Conservation (phyloP, 2,888 invertebrate species). For the Scrobipalpa atriplicella region DNA sequence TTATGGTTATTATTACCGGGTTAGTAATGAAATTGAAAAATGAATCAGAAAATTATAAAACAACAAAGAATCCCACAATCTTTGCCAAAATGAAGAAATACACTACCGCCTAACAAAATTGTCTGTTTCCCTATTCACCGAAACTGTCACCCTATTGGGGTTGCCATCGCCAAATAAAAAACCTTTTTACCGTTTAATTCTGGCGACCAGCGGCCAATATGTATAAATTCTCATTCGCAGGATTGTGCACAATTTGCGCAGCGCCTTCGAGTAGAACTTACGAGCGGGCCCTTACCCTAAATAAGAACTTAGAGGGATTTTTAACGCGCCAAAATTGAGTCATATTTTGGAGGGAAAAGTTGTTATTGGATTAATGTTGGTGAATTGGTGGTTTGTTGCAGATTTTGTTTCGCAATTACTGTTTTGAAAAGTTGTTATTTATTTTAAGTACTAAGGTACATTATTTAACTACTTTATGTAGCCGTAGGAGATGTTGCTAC, state of each 20-base stretch:
- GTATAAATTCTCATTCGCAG: constrained; percentile 80
- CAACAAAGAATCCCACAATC: neutral
- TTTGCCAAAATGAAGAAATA: neutral
- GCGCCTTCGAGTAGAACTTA: constrained; percentile 72
- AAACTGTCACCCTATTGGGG: constrained; percentile 20
- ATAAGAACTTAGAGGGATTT: constrained; percentile 61
- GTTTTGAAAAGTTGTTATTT: neutral
- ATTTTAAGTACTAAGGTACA: neutral
- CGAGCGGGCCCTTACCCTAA: constrained; percentile 65
- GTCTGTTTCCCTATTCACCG: constrained; percentile 24
- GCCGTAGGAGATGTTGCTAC: too few relatives aligned
- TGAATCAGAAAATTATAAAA: neutral
- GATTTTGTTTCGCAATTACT: neutral
- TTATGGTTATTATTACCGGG: constrained; percentile 51
- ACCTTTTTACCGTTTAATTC: constrained; percentile 71
- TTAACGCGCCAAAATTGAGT: constrained; percentile 59
- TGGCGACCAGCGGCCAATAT: constrained; percentile 68
- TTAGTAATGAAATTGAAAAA: constrained; percentile 32
- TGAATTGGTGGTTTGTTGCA: neutral
- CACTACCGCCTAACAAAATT: neutral
- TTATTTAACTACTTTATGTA: too few relatives aligned
- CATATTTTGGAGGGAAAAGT: constrained; percentile 51
- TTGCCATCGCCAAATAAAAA: constrained; percentile 43
- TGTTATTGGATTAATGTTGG: constrained; percentile 40
- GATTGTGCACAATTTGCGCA: constrained; percentile 78